Conservation (phyloP, 64 coral and sea anemone species). For the Hydrozoanthus tunicans region DNA sequence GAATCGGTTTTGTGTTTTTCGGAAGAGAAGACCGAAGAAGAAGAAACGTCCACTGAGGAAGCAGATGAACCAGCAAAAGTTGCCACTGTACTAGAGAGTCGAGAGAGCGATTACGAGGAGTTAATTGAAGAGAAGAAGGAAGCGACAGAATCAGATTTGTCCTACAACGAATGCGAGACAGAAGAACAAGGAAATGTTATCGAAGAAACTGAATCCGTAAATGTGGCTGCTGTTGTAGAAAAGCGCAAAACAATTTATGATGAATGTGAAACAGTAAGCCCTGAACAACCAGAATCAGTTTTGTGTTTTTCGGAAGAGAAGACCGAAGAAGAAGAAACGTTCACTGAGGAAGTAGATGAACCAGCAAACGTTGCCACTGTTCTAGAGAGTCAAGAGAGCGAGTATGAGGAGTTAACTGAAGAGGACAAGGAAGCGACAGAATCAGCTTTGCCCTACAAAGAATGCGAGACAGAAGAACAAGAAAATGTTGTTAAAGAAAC, state of each 20-base stretch:
- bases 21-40: background rate
- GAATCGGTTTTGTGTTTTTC: background rate
- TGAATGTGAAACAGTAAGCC: background rate
- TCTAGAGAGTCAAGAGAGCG: too few species aligned
- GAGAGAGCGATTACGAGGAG: background rate
- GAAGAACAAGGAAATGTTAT: background rate
- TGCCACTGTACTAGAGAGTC: background rate
- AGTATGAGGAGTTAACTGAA: background rate
- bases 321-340: too few species aligned
- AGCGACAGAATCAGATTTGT: background rate
- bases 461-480: background rate
- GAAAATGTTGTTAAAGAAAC: background rate
- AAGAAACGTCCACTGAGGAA: background rate
- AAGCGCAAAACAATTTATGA: background rate
- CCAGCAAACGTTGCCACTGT: background rate
- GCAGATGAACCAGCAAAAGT: background rate
- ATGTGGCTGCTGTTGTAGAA: background rate
- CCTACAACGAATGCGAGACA: background rate
- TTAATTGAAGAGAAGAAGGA: background rate
- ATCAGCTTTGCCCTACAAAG: background rate
- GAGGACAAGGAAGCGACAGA: constrained; percentile 13
- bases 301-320: too few species aligned
- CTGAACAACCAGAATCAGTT: background rate
- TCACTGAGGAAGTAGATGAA: background rate
- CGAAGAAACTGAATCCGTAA: background rate